Conservation (phyloP, 30 jellyfish, hydroid and myxozoan genomes). For the Phacellophora camtschatica region DNA sequence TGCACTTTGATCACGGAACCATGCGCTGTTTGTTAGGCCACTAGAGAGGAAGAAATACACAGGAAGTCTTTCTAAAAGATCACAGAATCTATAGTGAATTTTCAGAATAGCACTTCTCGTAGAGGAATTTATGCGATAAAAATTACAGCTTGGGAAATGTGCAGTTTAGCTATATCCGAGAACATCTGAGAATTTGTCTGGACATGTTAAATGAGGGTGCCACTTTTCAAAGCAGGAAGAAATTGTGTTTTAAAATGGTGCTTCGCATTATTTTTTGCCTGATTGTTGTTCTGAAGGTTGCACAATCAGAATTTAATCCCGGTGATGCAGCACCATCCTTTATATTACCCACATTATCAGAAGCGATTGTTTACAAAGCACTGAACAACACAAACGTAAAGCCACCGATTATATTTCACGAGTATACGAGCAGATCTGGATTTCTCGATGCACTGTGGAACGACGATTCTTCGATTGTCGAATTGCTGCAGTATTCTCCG, state of each 20-base stretch:
- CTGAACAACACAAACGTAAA: conserved; percentile 67
- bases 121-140: no score
- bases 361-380: conserved; percentile 88
- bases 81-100: no score
- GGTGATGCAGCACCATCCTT: conserved; percentile 94
- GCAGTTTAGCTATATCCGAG: no score
- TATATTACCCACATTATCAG: conserved; percentile 77
- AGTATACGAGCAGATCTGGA: conserved; percentile 83
- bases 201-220: no score
- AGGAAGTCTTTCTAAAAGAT: no score
- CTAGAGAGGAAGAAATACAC: no score
- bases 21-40: no score
- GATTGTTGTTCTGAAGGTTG: background rate
- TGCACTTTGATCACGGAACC: no score
- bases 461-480: conserved; percentile 78
- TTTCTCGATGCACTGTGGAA: conserved; percentile 94
- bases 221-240: no score
- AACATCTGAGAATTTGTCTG: no score
- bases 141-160: no score
- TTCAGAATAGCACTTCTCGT: no score
- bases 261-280: background rate
- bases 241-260: background rate
- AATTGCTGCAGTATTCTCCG: conserved; percentile 82
- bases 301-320: conserved; percentile 60
- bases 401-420: conserved; percentile 96